Percentiles rank a stretch among this genome's conserved stretches.
Conservation (phyloP, 2,113 vertebrate genomes). For the Trogon melanurus region DNA sequence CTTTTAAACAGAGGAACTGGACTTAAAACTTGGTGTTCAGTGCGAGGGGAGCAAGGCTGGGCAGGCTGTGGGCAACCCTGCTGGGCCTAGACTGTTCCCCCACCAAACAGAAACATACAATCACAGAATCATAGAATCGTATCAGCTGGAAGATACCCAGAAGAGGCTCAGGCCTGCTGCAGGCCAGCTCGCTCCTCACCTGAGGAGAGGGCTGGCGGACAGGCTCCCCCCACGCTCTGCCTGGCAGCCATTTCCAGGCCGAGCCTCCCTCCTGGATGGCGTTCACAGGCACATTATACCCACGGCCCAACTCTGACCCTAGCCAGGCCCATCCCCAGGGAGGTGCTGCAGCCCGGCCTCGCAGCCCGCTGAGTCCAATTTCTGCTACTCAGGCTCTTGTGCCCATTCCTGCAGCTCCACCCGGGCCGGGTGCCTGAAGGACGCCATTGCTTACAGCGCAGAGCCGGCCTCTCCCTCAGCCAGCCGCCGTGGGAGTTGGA, state of each 20-base stretch:
- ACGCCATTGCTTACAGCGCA: rapidly evolving
- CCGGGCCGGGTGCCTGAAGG: no score
- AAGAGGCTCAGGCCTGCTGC: neutral
- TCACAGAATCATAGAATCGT: no score
- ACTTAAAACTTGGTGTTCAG: neutral
- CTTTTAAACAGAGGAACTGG: neutral
- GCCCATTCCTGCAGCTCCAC: rapidly evolving
- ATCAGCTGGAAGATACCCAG: no score
- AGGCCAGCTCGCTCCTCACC: rapidly evolving
- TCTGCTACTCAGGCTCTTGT: rapidly evolving
- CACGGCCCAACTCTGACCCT: rapidly evolving
- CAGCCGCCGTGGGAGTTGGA: neutral
- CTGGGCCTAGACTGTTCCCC: no score
- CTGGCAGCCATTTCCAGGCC: neutral
- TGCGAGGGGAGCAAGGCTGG: neutral
- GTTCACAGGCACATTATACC: neutral
- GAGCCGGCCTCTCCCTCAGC: neutral
- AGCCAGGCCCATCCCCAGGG: neutral
- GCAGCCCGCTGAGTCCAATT: no score
- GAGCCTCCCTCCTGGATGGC: neutral
- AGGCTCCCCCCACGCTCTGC: neutral
- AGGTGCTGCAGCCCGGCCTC: no score
- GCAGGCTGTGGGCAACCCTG: neutral
- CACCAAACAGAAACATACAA: no score
- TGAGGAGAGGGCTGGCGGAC: neutral